Evolutionary conservation across 2,797 vertebrate genomes (phyloP).

Genomic region (Gymnothorax javanicus): DNA sequence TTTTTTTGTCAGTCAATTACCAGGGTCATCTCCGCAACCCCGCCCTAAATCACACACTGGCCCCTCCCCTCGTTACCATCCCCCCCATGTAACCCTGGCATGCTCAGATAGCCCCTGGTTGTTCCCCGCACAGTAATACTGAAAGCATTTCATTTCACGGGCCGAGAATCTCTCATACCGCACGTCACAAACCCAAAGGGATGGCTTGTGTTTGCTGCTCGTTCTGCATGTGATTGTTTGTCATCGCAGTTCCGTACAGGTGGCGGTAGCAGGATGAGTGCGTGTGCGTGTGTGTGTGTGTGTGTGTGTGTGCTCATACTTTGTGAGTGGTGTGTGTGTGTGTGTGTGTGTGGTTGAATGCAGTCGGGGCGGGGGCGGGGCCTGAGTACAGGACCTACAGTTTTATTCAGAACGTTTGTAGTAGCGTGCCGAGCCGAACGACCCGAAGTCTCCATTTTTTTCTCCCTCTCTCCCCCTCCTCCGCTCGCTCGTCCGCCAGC

Average conservation of each 20-base stretch:
- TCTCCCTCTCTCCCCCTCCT: too few relatives aligned
- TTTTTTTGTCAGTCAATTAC: neutral
- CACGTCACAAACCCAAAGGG: constrained; percentile 11
- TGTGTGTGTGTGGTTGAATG: constrained; percentile 18
- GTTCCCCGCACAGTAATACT: neutral
- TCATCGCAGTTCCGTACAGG: neutral
- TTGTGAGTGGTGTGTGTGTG: constrained; percentile 21
- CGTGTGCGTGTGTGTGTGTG: neutral
- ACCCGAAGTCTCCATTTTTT: neutral
- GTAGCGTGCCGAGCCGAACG: neutral
- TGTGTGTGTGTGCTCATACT: neutral
- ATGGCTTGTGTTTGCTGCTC: constrained; percentile 1
- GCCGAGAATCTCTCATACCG: neutral
- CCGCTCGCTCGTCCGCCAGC: neutral
- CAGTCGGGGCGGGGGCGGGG: constrained; percentile 28
- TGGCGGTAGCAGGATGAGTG: neutral
- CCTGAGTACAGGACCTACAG: constrained; percentile 52
- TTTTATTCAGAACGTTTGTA: constrained; percentile 45
- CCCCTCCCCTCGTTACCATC: neutral
- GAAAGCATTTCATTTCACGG: constrained; percentile 16
- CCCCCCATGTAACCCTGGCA: neutral
- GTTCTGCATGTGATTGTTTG: neutral
- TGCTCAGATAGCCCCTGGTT: neutral
- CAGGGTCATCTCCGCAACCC: neutral
- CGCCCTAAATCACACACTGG: neutral